phyloP scores from a whole-genome alignment of 2,113 vertebrate species.

The Sarotherodon lohbergeri region DNA sequence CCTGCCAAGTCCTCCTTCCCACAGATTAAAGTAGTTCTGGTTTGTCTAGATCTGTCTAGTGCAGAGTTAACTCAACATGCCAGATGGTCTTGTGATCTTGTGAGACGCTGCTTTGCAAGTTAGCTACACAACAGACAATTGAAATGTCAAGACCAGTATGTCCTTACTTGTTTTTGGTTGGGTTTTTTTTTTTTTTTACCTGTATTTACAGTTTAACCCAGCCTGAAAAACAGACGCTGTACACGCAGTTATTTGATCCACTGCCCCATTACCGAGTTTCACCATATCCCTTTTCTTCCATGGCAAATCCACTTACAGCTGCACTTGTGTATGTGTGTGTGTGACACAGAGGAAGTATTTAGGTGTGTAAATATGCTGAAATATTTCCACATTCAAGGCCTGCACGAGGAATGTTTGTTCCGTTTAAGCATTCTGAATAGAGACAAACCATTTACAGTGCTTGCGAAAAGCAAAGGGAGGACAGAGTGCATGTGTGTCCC shows the following conservation, averaged over 20 bases:
- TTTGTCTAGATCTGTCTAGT: not conserved
- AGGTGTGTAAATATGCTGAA: not conserved
- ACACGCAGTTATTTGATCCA: not conserved
- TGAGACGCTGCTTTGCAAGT: not conserved
- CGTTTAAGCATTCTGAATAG: not conserved
- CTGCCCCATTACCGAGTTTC: not conserved
- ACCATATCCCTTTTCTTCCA: not conserved
- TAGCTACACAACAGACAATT: not conserved
- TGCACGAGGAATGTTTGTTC: not conserved
- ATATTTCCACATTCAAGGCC: not conserved
- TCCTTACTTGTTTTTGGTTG: not conserved
- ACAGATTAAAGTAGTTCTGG: not conserved
- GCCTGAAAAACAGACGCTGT: not conserved
- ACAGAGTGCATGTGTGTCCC: not conserved
- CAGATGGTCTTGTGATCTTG: not conserved
- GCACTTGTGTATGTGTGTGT: not conserved
- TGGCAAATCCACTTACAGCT: slow-evolving; percentile 18
- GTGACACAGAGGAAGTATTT: not conserved
- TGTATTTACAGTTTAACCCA: not conserved
- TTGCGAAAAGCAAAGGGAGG: not conserved
- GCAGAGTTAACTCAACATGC: not conserved
- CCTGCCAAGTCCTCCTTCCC: not conserved
- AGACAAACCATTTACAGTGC: not conserved
- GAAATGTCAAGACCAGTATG: not conserved
- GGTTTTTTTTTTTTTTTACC: not conserved